Base-by-base conservation (phyloP, 2,797 vertebrate genomes). In the Coccyzus lansbergi region DNA sequence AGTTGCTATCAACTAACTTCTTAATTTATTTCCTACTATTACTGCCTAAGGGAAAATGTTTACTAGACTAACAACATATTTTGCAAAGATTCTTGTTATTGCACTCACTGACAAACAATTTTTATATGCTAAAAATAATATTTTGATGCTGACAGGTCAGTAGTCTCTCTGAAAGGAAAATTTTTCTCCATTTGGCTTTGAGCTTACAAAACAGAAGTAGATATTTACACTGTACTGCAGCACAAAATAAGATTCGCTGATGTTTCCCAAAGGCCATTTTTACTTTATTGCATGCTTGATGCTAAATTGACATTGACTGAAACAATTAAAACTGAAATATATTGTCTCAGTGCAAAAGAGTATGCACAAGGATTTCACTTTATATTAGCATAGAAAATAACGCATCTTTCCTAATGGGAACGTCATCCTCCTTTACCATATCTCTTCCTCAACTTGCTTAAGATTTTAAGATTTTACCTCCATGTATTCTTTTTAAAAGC, bases 291-390 rank as follows among this genome's bases (percentile, higher is more conserved):
- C 53, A 72, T 53, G 51, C 79, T 83, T 88, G 88, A 92, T 92
- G 49, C 83, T 85, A 95, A 90, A 92, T 12, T 93, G 91, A 93
- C 81, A 90, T 64, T 83, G 90, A 92, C 59, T 82, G 82, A 93
- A 95, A 93, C 79, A 92, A 96, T 96, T 94, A 95, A 96, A 97
- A 86, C n/a, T 28, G 48, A 90, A 92, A 94, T 79, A 83, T 42
- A 80, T 84, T 88, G 55, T 92, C 44, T 86, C 58, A 83, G 51
- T 46, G 60, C 63, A 76, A 63, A 83, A 42, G 26, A 91, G 29
- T 53, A 92, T 82, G 42, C n/a, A 52, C 46, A 65, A 91, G 36
- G 56, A 80, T 84, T 88, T 92, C 48, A 31, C 10, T 79, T 77
- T 52, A 51, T 25, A 55, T 56, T 83, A 91, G 91, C 19, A 62